These are phyloP conservation scores for Paelopatides confundens DNA, from an alignment of 53 echinoderm and acorn worm species.

Conservation along the genomic window DNA sequence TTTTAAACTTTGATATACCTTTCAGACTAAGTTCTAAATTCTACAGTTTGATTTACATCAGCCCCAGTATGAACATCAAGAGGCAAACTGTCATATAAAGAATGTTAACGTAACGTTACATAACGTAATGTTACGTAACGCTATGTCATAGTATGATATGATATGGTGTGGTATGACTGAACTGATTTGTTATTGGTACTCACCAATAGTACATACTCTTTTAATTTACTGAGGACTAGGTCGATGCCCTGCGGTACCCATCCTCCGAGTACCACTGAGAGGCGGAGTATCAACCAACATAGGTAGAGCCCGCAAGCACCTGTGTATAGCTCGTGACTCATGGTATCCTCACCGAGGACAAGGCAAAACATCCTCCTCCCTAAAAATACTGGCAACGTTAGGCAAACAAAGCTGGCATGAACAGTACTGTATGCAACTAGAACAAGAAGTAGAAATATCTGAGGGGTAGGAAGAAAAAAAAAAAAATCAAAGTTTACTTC, in stretches of 20 bases:
- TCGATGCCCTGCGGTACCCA: conserved; percentile 93
- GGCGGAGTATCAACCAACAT: conserved; percentile 86
- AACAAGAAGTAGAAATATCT: conserved; percentile 81
- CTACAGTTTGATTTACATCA: no score
- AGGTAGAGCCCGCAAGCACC: conserved; percentile 97
- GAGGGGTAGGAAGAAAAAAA: conserved; percentile 12
- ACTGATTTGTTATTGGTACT: conserved; percentile 26
- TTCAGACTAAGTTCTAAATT: no score
- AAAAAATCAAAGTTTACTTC: not conserved
- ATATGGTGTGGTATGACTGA: no score
- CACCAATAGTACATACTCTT: conserved; percentile 87
- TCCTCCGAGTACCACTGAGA: conserved; percentile 73
- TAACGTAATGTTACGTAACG: no score
- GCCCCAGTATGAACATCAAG: no score
- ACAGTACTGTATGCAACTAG: conserved; percentile 84
- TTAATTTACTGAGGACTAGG: conserved; percentile 74
- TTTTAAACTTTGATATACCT: no score
- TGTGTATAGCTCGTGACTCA: conserved; percentile 96
- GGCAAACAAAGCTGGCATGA: conserved; percentile 87
- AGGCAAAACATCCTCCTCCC: conserved; percentile 91
- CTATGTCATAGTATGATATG: no score
- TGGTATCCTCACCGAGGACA: conserved; percentile 79
- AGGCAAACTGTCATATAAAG: no score
- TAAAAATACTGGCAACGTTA: conserved; percentile 88
- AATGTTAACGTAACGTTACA: no score